Conservation (phyloP, 2,797 vertebrate species). For the Ptychobarbus kaznakovi region DNA sequence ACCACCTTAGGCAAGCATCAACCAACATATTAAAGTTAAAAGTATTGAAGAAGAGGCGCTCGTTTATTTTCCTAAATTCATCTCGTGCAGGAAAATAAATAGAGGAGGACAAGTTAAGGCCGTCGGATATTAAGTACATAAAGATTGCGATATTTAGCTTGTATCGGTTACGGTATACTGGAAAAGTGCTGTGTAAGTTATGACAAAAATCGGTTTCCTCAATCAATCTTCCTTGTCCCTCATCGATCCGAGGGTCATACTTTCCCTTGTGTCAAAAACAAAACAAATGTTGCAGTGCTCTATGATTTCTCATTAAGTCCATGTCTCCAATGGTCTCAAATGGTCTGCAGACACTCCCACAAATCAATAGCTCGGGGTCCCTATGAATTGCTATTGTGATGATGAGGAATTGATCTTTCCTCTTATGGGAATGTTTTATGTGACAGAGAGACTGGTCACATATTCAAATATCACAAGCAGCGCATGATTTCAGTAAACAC, state of each 20-base stretch:
- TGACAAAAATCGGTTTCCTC: conserved; percentile 60
- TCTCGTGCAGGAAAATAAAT: conserved; percentile 43
- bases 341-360: conserved; percentile 57
- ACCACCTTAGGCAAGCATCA: conserved; percentile 35
- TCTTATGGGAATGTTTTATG: conserved; percentile 76
- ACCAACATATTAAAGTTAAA: conserved; percentile 49
- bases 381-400: conserved; percentile 66
- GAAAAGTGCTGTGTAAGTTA: conserved; percentile 60
- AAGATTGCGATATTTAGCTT: conserved; percentile 49
- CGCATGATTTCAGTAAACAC: conserved; percentile 75
- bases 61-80: conserved; percentile 45
- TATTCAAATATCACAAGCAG: conserved; percentile 75
- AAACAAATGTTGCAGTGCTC: conserved; percentile 65
- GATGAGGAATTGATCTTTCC: conserved; percentile 70
- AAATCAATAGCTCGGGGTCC: conserved; percentile 67
- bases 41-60: conserved; percentile 36
- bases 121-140: conserved; percentile 49
- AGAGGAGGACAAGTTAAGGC: conserved; percentile 27
- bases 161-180: conserved; percentile 49
- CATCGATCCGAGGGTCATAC: conserved; percentile 66
- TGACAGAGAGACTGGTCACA: conserved; percentile 67
- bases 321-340: conserved; percentile 67
- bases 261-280: conserved; percentile 63
- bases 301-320: conserved; percentile 72
- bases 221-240: conserved; percentile 62